A percentile compares a stretch with the other conserved stretches of the same genome.
Conservation (phyloP, 1,140 invertebrate genomes). For the Uloborus diversus region DNA sequence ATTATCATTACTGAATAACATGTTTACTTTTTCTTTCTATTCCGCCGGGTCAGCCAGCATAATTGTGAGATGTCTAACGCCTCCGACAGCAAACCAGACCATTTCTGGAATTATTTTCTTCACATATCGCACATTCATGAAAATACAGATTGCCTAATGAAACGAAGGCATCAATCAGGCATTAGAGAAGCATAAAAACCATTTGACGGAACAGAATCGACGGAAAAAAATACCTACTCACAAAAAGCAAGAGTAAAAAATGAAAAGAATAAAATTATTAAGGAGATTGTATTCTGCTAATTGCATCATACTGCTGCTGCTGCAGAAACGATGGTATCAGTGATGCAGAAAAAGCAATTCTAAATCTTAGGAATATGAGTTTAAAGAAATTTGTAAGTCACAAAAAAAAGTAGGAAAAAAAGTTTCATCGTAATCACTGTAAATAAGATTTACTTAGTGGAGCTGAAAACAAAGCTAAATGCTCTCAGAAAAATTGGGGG, state of each 20-base stretch:
- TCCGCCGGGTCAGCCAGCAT: too few relatives aligned
- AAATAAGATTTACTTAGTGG: slow-evolving; percentile 31
- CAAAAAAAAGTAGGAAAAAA: not conserved
- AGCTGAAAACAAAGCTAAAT: slow-evolving; percentile 17
- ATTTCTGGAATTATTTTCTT: too few relatives aligned
- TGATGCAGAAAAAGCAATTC: slow-evolving; percentile 11
- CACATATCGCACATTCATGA: too few relatives aligned
- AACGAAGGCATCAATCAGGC: slow-evolving; percentile 13
- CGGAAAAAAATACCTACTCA: too few relatives aligned
- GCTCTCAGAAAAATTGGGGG: not conserved
- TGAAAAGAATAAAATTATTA: too few relatives aligned
- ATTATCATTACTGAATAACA: too few relatives aligned
- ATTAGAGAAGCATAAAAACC: slow-evolving; percentile 10
- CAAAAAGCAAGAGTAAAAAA: too few relatives aligned
- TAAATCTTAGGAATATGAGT: slow-evolving; percentile 10
- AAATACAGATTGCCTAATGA: slow-evolving; percentile 3
- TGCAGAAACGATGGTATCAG: not conserved
- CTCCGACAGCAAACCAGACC: too few relatives aligned
- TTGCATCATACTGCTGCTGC: slow-evolving; percentile 22
- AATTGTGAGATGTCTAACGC: too few relatives aligned
- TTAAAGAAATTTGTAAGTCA: not conserved
- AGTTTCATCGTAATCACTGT: not conserved
- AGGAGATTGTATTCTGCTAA: slow-evolving; percentile 26
- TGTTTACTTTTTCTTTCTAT: too few relatives aligned
- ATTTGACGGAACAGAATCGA: not conserved